phyloP scores from a whole-genome alignment of 2,797 vertebrate species.

The Glyptemys insculpta region DNA sequence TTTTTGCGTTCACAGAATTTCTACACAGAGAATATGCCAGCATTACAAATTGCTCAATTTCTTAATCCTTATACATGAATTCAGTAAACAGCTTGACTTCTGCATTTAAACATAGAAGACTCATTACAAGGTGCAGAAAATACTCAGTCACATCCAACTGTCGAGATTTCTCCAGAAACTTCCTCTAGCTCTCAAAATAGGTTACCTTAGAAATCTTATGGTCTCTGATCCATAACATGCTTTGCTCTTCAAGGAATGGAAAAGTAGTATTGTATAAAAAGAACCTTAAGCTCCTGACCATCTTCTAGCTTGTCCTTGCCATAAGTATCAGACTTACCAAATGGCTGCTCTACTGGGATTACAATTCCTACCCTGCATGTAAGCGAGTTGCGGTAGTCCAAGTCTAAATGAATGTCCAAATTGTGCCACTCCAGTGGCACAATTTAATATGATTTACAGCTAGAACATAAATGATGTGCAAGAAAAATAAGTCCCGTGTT shows the following conservation, averaged over 20 bases:
- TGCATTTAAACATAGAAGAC: constrained; percentile 12
- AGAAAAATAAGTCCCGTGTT: neutral
- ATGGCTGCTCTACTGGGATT: fast-evolving
- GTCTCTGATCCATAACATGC: constrained; percentile 14
- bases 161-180: constrained; percentile 29
- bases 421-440: neutral
- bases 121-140: constrained; percentile 5
- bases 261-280: neutral
- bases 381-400: neutral
- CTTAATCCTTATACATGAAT: constrained; percentile 2
- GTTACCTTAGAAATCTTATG: constrained; percentile 23
- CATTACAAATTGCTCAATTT: neutral
- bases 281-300: neutral
- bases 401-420: neutral
- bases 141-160: constrained; percentile 22
- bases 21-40: constrained; percentile 17
- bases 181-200: constrained; percentile 59
- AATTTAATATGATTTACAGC: constrained; percentile 24
- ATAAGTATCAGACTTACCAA: neutral
- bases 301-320: neutral
- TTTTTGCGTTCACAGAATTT: constrained; percentile 23
- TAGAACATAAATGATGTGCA: neutral
- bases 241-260: neutral
- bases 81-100: constrained; percentile 24
- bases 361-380: neutral